phyloP scores from a whole-genome alignment of 2,113 vertebrate genomes.

The Deroptyus accipitrinus region DNA sequence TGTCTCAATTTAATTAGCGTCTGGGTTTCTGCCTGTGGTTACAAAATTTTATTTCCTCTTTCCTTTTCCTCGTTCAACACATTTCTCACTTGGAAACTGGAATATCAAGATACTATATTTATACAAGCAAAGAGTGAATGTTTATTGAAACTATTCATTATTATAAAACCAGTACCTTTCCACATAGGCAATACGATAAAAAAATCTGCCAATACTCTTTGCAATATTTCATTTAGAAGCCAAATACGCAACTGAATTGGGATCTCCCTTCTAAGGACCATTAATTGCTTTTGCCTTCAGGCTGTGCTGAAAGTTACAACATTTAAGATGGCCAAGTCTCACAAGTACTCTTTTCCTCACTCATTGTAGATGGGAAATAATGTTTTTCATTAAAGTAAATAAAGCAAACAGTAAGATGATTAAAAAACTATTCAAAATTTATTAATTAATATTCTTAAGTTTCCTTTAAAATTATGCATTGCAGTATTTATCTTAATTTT shows the following conservation, averaged over 20 bases:
- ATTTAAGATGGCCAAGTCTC: neutral
- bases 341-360: neutral
- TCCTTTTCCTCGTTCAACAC: neutral
- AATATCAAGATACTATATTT: neutral
- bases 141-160: neutral
- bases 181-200: neutral
- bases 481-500: neutral
- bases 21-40: neutral
- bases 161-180: neutral
- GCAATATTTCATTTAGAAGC: neutral
- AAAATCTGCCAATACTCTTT: neutral
- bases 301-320: neutral
- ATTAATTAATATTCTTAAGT: neutral
- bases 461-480: accelerated
- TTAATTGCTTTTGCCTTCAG: neutral
- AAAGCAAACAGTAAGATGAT: neutral
- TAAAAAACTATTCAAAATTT: neutral
- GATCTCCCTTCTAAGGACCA: neutral
- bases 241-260: neutral
- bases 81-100: neutral
- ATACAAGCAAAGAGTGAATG: neutral
- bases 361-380: neutral
- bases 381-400: neutral
- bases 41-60: neutral
- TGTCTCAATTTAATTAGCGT: neutral